Evolutionary conservation across 2,888 invertebrate genomes (phyloP).

Genomic region (Cantharis rufa): DNA sequence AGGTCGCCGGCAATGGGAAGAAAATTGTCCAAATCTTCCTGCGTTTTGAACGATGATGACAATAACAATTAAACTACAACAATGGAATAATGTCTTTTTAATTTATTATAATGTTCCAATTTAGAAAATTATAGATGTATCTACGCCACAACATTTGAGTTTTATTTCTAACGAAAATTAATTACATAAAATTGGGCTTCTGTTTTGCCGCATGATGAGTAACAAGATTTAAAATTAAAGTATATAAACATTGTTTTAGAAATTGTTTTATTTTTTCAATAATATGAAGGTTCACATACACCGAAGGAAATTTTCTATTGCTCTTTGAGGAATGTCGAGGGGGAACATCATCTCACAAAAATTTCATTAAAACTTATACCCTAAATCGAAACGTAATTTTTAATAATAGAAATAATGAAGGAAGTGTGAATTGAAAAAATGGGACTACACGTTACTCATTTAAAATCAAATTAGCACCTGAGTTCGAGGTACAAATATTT

Average conservation of each 20-base stretch:
- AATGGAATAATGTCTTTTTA: not conserved
- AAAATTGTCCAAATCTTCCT: slow-evolving; percentile 9
- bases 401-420: not conserved
- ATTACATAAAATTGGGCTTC: not conserved
- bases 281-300: not conserved
- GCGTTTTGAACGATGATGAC: not conserved
- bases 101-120: not conserved
- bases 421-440: not conserved
- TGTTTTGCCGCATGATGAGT: not conserved
- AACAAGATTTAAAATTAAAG: not conserved
- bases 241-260: not conserved
- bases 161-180: not conserved
- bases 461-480: not conserved
- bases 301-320: not conserved
- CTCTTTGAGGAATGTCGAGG: not conserved
- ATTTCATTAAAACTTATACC: not conserved
- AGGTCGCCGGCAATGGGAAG: slow-evolving; percentile 54
- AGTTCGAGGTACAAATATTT: not conserved
- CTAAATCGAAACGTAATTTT: not conserved
- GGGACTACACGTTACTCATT: not conserved
- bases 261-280: not conserved
- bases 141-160: not conserved
- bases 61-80: not conserved
- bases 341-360: not conserved
- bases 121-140: not conserved